A percentile compares a stretch with the other conserved stretches of the same genome.
Evolutionary conservation across 2,888 invertebrate species (phyloP).

Genomic region (Stenotaenia linearis): DNA sequence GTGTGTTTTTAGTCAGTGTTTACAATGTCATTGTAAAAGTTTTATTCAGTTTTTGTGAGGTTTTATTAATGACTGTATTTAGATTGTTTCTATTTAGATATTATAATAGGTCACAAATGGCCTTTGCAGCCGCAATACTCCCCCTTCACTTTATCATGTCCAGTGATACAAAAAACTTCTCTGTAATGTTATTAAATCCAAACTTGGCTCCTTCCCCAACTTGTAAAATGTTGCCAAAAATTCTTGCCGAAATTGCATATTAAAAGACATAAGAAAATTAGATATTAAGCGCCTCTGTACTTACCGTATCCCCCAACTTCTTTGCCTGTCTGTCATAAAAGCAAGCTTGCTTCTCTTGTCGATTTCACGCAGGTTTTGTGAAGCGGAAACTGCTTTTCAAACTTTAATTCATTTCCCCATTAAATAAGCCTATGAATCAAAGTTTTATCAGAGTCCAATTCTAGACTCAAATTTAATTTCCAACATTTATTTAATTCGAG

Average conservation of each 20-base stretch:
- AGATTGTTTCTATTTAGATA: too few relatives aligned
- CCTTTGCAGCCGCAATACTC: too few relatives aligned
- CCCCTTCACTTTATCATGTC: not conserved
- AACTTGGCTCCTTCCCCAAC: not conserved
- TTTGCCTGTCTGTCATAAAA: conserved; percentile 8
- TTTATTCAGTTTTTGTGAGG: too few relatives aligned
- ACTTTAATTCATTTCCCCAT: not conserved
- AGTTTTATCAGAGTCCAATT: not conserved
- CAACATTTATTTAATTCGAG: not conserved
- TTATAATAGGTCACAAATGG: too few relatives aligned
- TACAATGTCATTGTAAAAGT: too few relatives aligned
- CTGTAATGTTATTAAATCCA: not conserved
- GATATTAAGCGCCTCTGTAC: not conserved
- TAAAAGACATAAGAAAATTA: conserved; percentile 1
- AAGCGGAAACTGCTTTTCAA: not conserved
- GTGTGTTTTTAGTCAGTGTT: too few relatives aligned
- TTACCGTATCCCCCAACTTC: not conserved
- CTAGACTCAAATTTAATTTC: not conserved
- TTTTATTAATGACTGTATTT: too few relatives aligned
- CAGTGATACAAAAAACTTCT: not conserved
- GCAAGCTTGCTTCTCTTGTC: not conserved
- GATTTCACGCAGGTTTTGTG: conserved; percentile 14
- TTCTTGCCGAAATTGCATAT: conserved; percentile 22
- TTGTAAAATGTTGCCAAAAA: not conserved
- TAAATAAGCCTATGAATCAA: not conserved